Percentiles rank a stretch among this genome's conserved stretches.
Conservation (phyloP, 2,888 invertebrate species). For the Drosophila recens region DNA sequence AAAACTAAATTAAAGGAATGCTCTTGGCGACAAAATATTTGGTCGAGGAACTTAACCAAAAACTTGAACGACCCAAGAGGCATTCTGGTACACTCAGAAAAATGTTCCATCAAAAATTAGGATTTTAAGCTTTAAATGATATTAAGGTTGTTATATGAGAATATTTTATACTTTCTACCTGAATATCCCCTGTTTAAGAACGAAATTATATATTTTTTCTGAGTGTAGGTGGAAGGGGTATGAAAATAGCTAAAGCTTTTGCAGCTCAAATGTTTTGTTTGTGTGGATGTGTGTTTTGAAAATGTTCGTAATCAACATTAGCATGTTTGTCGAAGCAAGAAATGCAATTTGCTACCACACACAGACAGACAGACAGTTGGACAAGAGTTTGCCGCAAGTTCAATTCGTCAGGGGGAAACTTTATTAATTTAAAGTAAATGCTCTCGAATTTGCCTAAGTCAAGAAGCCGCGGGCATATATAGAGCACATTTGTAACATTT, state of each 20-base stretch:
- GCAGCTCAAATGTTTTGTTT: conserved; percentile 43
- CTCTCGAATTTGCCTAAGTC: conserved; percentile 23
- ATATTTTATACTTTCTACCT: too few species aligned
- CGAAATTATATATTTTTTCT: too few species aligned
- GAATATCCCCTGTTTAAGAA: too few species aligned
- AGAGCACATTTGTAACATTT: conserved; percentile 16
- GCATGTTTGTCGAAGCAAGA: conserved; percentile 65
- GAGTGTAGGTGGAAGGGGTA: conserved; percentile 1
- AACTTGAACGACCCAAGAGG: conserved; percentile 28
- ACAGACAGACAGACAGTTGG: conserved; percentile 19
- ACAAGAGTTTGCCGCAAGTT: conserved; percentile 25
- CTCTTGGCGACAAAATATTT: conserved; percentile 75
- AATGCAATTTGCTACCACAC: conserved; percentile 61
- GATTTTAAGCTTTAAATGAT: too few species aligned
- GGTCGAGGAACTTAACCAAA: conserved; percentile 38
- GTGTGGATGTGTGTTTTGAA: conserved; percentile 30
- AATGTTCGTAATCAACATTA: conserved; percentile 68
- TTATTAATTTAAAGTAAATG: conserved; percentile 52
- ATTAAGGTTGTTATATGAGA: too few species aligned
- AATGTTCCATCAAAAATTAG: too few species aligned
- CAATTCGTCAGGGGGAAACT: conserved; percentile 31
- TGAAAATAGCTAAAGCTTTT: conserved; percentile 43
- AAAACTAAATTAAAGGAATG: conserved; percentile 76
- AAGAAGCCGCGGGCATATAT: conserved; percentile 6
- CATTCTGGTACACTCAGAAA: neutral